Percentiles rank a stretch among this genome's conserved stretches.
These are phyloP conservation scores for Caenorhabditis sp. DNA, from an alignment of 2,888 invertebrate species.

Conservation along the genomic window DNA sequence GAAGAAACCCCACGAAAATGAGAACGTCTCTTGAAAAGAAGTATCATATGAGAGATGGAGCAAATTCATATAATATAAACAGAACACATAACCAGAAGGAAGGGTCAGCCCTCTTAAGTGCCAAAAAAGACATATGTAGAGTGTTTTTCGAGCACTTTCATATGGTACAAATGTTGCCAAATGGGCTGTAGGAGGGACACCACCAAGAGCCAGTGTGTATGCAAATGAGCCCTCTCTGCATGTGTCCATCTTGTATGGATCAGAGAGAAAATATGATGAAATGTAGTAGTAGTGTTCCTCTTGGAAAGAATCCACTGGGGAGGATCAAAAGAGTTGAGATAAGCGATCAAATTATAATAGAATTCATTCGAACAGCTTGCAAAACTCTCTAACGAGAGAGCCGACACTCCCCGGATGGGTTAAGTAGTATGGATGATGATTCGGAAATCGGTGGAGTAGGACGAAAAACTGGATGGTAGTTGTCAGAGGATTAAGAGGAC, in stretches of 20 bases:
- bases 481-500: conserved; percentile 7
- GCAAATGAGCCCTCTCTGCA: conserved; percentile 37
- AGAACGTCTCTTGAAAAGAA: conserved; percentile 23
- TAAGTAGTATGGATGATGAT: conserved; percentile 32
- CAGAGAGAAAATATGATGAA: conserved; percentile 77
- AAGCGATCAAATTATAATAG: conserved; percentile 64
- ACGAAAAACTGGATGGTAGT: neutral
- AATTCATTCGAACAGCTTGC: conserved; percentile 57
- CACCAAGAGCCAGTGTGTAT: conserved; percentile 16
- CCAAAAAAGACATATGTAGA: conserved; percentile 57
- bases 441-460: conserved; percentile 1
- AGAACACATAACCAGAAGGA: conserved; percentile 33
- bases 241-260: conserved; percentile 56
- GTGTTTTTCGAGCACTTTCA: conserved; percentile 56
- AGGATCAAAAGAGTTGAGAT: conserved; percentile 27
- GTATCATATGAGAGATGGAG: conserved; percentile 34
- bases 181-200: conserved; percentile 24
- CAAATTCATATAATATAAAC: conserved; percentile 9
- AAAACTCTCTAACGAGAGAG: conserved; percentile 48
- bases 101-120: conserved; percentile 46
- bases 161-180: conserved; percentile 30
- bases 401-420: neutral
- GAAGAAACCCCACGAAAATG: conserved; percentile 33
- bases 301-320: conserved; percentile 44
- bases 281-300: conserved; percentile 47